Evolutionary conservation across 2,113 vertebrate species (phyloP).

Genomic region (Myiagra hebetior): DNA sequence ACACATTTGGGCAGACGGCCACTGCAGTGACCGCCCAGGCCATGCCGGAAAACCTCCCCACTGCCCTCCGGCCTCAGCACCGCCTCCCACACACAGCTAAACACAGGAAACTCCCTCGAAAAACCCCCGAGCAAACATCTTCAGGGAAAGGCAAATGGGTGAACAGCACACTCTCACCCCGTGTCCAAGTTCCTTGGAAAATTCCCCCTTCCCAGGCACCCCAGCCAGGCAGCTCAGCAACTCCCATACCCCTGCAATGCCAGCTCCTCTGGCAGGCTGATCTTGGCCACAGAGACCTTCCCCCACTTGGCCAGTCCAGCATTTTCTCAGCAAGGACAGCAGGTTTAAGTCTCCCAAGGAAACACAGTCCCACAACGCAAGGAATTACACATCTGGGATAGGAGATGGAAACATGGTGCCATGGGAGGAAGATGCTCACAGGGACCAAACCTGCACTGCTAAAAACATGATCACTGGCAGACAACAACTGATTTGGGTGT

Average conservation of each 20-base stretch:
- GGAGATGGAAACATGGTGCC: fast-evolving
- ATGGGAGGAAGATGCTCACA: background rate
- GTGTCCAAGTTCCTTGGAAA: background rate
- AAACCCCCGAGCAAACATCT: background rate
- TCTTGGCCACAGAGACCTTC: fast-evolving
- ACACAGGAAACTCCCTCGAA: background rate
- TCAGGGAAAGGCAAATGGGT: background rate
- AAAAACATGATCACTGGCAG: background rate
- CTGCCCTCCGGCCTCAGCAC: background rate
- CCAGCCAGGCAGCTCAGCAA: fast-evolving
- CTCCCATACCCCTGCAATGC: fast-evolving
- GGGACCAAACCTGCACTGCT: background rate
- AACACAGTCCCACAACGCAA: fast-evolving
- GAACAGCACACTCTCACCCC: fast-evolving
- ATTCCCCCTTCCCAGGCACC: background rate
- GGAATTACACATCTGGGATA: fast-evolving
- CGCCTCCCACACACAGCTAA: background rate
- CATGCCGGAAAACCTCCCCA: fast-evolving
- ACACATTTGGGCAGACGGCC: background rate
- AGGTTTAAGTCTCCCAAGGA: background rate
- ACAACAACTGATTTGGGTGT: no score
- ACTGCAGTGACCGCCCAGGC: fast-evolving
- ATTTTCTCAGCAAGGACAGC: fast-evolving
- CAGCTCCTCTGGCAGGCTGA: background rate
- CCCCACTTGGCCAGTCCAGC: fast-evolving